Evolutionary conservation across 2,888 invertebrate species (phyloP).

Genomic region (Tiliacea aurago): DNA sequence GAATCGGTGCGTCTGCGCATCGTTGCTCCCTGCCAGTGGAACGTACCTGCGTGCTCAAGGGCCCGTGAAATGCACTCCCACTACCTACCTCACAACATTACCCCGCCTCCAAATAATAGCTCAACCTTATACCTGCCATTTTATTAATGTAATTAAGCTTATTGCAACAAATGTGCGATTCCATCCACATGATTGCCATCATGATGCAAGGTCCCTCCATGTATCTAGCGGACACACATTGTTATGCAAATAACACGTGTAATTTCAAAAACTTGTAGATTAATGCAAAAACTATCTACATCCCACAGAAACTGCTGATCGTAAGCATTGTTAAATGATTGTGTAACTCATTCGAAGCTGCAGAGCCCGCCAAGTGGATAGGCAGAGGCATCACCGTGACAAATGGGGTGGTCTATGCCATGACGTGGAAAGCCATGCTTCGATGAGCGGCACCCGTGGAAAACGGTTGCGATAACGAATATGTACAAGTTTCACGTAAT

Average conservation of each 20-base stretch:
- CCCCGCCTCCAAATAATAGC: conserved; percentile 61
- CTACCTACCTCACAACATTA: conserved; percentile 60
- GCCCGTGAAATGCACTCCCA: conserved; percentile 81
- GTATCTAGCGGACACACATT: conserved; percentile 34
- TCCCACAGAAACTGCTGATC: conserved; percentile 37
- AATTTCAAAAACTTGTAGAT: conserved; percentile 37
- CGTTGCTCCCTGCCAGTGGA: conserved; percentile 77
- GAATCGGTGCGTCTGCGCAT: conserved; percentile 82
- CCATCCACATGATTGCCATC: conserved; percentile 23
- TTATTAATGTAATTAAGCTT: conserved; percentile 47
- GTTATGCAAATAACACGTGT: conserved; percentile 44
- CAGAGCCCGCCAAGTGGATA: conserved; percentile 47
- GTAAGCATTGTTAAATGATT: conserved; percentile 58
- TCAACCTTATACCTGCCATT: conserved; percentile 53
- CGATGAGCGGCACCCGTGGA: conserved; percentile 81
- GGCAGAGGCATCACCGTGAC: conserved; percentile 84
- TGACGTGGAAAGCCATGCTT: conserved; percentile 84
- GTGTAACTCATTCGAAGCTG: conserved; percentile 51
- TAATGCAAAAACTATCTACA: conserved; percentile 41
- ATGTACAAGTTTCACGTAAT: conserved; percentile 71
- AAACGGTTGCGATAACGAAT: conserved; percentile 78
- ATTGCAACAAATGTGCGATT: conserved; percentile 19
- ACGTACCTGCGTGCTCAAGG: conserved; percentile 82
- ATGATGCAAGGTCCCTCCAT: conserved; percentile 28
- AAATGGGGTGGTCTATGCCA: conserved; percentile 88